A percentile compares a stretch with the other conserved stretches of the same genome.
phyloP scores from a whole-genome alignment of 2,797 vertebrate species.

The Mormyrops boulengeri region DNA sequence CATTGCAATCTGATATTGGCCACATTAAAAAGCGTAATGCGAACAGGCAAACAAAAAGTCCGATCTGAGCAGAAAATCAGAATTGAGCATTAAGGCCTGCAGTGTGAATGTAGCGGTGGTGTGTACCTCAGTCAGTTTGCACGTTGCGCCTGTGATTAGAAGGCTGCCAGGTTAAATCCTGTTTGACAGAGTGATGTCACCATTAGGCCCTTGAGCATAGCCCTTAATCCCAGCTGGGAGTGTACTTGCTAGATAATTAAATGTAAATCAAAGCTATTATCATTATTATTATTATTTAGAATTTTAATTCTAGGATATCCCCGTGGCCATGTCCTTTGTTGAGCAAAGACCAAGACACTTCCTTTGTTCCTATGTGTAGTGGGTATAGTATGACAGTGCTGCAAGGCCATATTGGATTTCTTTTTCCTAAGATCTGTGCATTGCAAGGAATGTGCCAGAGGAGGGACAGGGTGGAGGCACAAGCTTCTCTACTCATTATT shows the following conservation, averaged over 20 bases:
- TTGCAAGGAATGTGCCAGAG: background rate
- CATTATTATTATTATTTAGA: background rate
- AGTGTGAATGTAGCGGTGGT: background rate
- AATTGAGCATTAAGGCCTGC: too few relatives aligned
- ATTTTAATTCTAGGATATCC: background rate
- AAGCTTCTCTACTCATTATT: background rate
- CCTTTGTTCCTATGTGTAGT: background rate
- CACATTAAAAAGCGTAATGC: too few relatives aligned
- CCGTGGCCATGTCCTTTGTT: background rate
- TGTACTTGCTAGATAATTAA: background rate
- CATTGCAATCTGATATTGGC: too few relatives aligned
- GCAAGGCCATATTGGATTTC: background rate
- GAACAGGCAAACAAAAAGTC: too few relatives aligned
- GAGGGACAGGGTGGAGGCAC: background rate
- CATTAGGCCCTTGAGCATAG: background rate
- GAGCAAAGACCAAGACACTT: background rate
- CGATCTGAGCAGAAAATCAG: too few relatives aligned
- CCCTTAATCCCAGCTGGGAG: background rate
- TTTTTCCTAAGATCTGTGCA: background rate
- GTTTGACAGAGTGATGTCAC: background rate
- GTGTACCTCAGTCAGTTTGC: background rate
- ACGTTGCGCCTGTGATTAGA: background rate
- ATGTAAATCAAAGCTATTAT: background rate
- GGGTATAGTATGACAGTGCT: background rate
- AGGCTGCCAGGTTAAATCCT: background rate